Conservation (phyloP, 2,113 vertebrate species). For the Chaetodon auriga region DNA sequence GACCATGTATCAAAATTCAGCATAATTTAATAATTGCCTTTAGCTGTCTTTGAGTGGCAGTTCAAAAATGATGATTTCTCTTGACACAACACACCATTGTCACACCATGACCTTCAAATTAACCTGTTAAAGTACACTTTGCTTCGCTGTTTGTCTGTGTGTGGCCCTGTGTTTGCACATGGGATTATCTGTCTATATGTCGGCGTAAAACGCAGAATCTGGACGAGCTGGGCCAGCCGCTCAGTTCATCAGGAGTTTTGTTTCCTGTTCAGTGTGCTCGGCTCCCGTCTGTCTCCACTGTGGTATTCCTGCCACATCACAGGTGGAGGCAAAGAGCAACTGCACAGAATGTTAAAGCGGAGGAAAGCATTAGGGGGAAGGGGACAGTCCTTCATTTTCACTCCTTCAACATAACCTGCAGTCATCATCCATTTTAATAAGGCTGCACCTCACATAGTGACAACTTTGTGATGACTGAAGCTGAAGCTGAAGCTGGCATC, state of each 20-base stretch:
- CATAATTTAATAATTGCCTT: neutral
- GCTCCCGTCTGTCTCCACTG: constrained; percentile 73
- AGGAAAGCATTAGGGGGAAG: constrained; percentile 11
- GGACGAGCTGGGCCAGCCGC: constrained; percentile 44
- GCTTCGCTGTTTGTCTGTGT: neutral
- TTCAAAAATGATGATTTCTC: neutral
- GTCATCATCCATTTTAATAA: constrained; percentile 34
- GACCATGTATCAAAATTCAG: neutral
- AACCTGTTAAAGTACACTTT: constrained; percentile 21
- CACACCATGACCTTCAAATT: neutral
- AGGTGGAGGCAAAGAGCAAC: constrained; percentile 72
- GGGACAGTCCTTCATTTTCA: constrained; percentile 34
- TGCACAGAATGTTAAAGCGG: constrained; percentile 56
- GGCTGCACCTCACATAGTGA: neutral
- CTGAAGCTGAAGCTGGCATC: neutral
- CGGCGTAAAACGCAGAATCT: constrained; percentile 35
- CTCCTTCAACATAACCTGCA: constrained; percentile 33
- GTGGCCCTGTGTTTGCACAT: constrained; percentile 27
- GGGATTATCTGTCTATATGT: constrained; percentile 5
- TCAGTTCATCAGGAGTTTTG: constrained; percentile 61
- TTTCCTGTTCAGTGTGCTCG: constrained; percentile 48
- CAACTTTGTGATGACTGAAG: constrained; percentile 1
- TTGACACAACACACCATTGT: neutral
- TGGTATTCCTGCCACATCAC: constrained; percentile 77
- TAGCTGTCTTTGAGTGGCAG: neutral